phyloP scores from a whole-genome alignment of 2,113 vertebrate genomes.

The Phyllopteryx taeniolatus region DNA sequence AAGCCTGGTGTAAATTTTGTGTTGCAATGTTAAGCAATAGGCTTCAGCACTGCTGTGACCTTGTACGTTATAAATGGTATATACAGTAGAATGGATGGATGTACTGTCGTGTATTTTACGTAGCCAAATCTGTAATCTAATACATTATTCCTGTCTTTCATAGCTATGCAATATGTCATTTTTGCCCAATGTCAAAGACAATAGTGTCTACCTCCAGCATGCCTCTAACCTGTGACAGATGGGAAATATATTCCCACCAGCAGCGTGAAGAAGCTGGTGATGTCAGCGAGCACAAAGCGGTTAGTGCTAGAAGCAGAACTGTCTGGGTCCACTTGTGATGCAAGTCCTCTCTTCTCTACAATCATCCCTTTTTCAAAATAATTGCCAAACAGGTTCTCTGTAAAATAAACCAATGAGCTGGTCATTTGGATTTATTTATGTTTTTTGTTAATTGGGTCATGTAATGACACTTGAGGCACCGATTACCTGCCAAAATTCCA shows the following conservation, averaged over 20 bases:
- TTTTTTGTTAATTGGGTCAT: not conserved
- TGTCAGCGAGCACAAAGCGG: constrained; percentile 90
- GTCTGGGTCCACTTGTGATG: constrained; percentile 67
- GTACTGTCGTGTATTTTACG: not conserved
- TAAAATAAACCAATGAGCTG: not conserved
- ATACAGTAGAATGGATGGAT: not conserved
- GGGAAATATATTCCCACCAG: constrained; percentile 98
- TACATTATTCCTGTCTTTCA: not conserved
- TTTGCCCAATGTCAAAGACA: not conserved
- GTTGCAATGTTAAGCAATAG: not conserved
- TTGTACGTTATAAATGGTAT: not conserved
- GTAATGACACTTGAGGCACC: not conserved
- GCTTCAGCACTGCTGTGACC: too few relatives aligned
- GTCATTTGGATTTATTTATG: not conserved
- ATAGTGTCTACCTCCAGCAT: not conserved
- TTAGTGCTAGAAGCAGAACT: constrained; percentile 72
- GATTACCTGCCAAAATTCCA: constrained; percentile 87
- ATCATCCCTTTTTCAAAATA: constrained; percentile 87
- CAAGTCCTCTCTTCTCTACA: constrained; percentile 80
- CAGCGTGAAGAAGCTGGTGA: constrained; percentile 95
- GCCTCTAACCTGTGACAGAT: constrained; percentile 88
- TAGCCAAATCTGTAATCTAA: not conserved
- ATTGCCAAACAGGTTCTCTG: constrained; percentile 91
- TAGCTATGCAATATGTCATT: not conserved
- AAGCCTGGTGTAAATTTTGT: too few relatives aligned